Evolutionary conservation across 2,888 invertebrate genomes (phyloP).

Genomic region (Morinoia aosen): DNA sequence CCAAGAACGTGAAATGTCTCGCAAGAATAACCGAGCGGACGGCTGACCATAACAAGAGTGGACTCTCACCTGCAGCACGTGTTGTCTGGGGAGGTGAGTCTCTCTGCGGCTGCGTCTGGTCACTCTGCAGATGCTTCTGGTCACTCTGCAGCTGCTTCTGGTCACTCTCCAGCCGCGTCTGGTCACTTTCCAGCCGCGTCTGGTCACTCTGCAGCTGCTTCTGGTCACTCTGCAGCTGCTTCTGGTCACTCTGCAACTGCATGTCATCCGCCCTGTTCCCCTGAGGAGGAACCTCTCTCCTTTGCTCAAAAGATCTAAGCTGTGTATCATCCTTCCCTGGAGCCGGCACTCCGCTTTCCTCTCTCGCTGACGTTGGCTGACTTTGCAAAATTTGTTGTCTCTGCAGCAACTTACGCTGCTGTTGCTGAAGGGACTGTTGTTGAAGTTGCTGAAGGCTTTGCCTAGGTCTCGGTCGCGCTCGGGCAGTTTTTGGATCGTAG

Average conservation of each 20-base stretch:
- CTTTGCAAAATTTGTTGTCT: background rate
- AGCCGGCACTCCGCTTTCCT: background rate
- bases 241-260: background rate
- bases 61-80: too few relatives aligned
- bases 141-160: too few relatives aligned
- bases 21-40: too few relatives aligned
- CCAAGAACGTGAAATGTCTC: too few relatives aligned
- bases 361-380: background rate
- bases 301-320: background rate
- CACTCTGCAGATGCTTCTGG: too few relatives aligned
- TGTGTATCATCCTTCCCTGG: background rate
- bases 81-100: too few relatives aligned
- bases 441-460: constrained; percentile 4
- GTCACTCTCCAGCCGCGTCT: background rate
- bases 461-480: constrained; percentile 36
- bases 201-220: background rate
- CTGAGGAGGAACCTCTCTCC: background rate
- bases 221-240: background rate
- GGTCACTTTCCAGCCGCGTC: background rate
- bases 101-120: too few relatives aligned
- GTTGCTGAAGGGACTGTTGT: constrained; percentile 36
- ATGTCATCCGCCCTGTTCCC: background rate
- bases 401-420: constrained; percentile 25
- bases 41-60: too few relatives aligned
- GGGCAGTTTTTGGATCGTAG: constrained; percentile 22